A percentile compares a stretch with the other conserved stretches of the same genome.
Conservation (phyloP, 2,888 invertebrate species). For the Diploptera punctata region DNA sequence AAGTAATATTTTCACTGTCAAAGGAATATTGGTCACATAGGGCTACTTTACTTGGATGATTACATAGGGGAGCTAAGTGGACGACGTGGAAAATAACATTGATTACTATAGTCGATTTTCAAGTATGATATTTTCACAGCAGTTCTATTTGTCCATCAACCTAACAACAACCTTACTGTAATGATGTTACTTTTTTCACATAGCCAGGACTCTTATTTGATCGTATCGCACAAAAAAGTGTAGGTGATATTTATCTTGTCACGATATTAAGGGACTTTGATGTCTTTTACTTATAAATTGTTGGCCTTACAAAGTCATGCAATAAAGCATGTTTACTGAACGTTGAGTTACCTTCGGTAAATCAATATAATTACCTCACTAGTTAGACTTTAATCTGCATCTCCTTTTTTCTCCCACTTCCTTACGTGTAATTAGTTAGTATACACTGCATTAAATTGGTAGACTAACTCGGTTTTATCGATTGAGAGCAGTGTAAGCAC, state of each 20-base stretch:
- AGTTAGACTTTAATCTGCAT: not conserved
- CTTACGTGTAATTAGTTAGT: not conserved
- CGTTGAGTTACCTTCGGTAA: not conserved
- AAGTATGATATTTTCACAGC: no score
- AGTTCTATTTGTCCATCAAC: no score
- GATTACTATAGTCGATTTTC: no score
- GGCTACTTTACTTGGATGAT: no score
- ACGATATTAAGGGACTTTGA: constrained; percentile 1
- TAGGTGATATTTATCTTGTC: not conserved
- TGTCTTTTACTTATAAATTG: not conserved
- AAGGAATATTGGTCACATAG: no score
- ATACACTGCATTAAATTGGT: not conserved
- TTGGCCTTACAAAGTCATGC: not conserved
- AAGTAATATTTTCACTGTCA: no score
- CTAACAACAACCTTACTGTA: not conserved
- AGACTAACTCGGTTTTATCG: not conserved
- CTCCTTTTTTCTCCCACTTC: not conserved
- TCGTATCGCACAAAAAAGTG: no score
- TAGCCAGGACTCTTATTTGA: not conserved
- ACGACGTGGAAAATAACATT: no score
- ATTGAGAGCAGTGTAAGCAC: no score
- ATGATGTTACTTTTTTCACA: not conserved
- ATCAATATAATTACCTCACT: constrained; percentile 1
- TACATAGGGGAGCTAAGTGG: no score
- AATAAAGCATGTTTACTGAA: not conserved